Conservation (phyloP, 2,797 vertebrate species). For the Sebastes reedi region DNA sequence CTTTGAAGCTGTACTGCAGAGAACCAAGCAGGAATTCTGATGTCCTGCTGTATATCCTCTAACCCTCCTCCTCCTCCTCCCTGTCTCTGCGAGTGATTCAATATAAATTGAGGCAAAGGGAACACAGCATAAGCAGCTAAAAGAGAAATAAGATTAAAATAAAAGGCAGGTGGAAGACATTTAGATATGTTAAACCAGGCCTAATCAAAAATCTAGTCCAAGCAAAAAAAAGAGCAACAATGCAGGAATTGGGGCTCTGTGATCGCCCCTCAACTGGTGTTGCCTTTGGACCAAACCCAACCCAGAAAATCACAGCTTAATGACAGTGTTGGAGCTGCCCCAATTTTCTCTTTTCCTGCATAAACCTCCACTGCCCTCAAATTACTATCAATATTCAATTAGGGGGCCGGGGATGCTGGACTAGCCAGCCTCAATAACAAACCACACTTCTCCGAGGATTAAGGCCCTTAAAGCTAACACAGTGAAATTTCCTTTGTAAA, state of each 20-base stretch:
- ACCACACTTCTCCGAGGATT: slow-evolving; percentile 34
- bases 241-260: slow-evolving; percentile 42
- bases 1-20: slow-evolving; percentile 88
- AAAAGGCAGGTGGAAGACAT: not conserved
- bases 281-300: slow-evolving; percentile 77
- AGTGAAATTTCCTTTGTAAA: slow-evolving; percentile 47
- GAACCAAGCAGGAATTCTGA: slow-evolving; percentile 89
- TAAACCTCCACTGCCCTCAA: slow-evolving; percentile 57
- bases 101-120: slow-evolving; percentile 17
- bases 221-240: slow-evolving; percentile 64
- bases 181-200: not conserved
- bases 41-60: slow-evolving; percentile 74
- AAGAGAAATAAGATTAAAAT: not conserved
- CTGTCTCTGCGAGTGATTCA: slow-evolving; percentile 25
- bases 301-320: slow-evolving; percentile 67
- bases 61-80: slow-evolving; percentile 33
- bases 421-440: slow-evolving; percentile 46
- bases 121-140: slow-evolving; percentile 1
- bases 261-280: slow-evolving; percentile 64
- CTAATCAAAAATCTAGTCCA: slow-evolving; percentile 19
- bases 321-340: slow-evolving; percentile 62
- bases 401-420: slow-evolving; percentile 29
- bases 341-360: slow-evolving; percentile 61
- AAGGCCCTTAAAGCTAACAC: slow-evolving; percentile 45
- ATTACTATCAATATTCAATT: slow-evolving; percentile 72